These are phyloP conservation scores for Epinotia demarniana DNA, from an alignment of 2,888 invertebrate genomes.

Conservation along the genomic window DNA sequence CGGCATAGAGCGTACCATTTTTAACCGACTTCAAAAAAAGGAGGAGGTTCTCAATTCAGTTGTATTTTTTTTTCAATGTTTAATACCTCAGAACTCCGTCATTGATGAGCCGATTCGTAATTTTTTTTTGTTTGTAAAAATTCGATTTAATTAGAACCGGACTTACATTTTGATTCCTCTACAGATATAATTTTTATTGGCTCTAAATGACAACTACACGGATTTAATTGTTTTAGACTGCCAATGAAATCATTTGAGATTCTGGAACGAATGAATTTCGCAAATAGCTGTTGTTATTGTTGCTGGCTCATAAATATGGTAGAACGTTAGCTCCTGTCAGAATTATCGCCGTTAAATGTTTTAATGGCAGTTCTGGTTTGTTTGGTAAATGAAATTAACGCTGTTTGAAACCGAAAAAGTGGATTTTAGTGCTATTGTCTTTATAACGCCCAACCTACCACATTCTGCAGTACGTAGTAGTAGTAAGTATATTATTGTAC, in stretches of 20 bases:
- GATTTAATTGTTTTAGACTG: conserved; percentile 11
- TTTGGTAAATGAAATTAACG: conserved; percentile 33
- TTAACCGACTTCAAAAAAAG: too few species aligned
- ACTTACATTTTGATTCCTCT: background rate
- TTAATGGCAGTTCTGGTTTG: conserved; percentile 44
- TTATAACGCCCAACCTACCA: background rate
- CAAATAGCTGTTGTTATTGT: conserved; percentile 44
- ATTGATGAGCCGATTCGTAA: too few species aligned
- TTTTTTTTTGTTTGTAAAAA: too few species aligned
- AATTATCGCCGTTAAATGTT: conserved; percentile 44
- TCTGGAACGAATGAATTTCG: conserved; percentile 38
- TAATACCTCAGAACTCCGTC: too few species aligned
- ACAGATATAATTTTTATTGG: background rate
- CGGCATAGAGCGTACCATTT: too few species aligned
- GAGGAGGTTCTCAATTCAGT: too few species aligned
- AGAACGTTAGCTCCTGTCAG: conserved; percentile 35
- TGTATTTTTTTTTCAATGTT: too few species aligned
- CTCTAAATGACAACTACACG: background rate
- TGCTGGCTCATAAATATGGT: conserved; percentile 34
- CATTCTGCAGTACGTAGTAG: too few species aligned
- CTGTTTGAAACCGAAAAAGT: conserved; percentile 18
- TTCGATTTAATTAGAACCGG: too few species aligned
- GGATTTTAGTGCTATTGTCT: conserved; percentile 11
- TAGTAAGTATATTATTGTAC: too few species aligned
- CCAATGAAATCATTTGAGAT: conserved; percentile 28